Conservation (phyloP, 2,113 vertebrate species). For the Syrrhaptes paradoxus region DNA sequence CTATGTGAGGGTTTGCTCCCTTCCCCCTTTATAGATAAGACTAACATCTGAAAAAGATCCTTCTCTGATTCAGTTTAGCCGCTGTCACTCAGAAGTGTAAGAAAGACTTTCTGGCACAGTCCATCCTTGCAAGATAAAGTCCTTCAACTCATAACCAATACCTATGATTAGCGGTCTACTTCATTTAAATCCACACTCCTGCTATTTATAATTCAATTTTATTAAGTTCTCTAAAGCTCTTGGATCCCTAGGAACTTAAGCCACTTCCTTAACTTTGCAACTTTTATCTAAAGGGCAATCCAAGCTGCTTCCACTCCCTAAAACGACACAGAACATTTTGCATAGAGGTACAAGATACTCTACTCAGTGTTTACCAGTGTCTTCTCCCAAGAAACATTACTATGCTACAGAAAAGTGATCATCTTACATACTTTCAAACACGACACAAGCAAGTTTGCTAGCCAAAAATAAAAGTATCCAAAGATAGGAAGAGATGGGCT, state of each 20-base stretch:
- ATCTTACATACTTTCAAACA: background rate
- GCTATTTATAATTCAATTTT: background rate
- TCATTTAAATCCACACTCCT: background rate
- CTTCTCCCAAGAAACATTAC: background rate
- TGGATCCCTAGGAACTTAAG: background rate
- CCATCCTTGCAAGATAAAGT: background rate
- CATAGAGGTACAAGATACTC: background rate
- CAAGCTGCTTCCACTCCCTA: background rate
- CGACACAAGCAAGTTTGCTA: background rate
- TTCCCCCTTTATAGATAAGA: background rate
- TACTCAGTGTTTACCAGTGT: background rate
- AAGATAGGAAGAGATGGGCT: background rate
- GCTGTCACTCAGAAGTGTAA: conserved; percentile 3
- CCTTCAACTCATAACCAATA: background rate
- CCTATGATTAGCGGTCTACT: background rate
- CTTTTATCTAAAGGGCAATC: background rate
- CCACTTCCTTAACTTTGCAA: background rate
- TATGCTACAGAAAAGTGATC: background rate
- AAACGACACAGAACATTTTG: background rate
- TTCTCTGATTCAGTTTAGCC: conserved; percentile 29
- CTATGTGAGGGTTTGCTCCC: background rate
- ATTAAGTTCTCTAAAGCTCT: background rate
- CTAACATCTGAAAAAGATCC: conserved; percentile 38
- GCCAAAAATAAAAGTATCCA: background rate
- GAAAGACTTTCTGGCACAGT: conserved; percentile 10